Evolutionary conservation across 2,888 invertebrate genomes (phyloP), one percentile per base, ranked within the genome.

Genomic region (Desoria tigrina): DNA sequence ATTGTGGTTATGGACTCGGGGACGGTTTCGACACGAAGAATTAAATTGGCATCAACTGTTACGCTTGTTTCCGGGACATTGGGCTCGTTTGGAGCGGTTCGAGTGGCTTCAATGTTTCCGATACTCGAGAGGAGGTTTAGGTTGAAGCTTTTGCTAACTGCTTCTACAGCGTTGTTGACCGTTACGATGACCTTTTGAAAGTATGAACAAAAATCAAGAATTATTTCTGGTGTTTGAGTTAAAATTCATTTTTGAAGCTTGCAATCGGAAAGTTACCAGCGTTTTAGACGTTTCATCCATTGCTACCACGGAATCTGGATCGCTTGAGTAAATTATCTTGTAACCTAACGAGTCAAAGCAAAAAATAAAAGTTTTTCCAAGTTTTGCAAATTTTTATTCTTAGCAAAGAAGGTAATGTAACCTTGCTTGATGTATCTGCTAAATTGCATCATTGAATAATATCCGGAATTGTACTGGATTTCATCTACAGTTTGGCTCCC

Each of bases 341-440:
- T 32, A 65, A 1, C 74, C 73, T 73, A n/a, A n/a, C n/a, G n/a
- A n/a, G n/a, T 32, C 42, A 45, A 7, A 45, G 4, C 42, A 27
- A 6, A 60, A 37, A 21, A 9, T 26, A 56, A 57, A 26, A 6
- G 28, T 28, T 18, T 18, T 16, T 42, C 11, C 37, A 32, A 59
- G n/a, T 23, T 39, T 28, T 9, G 2, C 18, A 3, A 28, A n/a
- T 39, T 39, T 45, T 42, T 42, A 42, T 11, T 42, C 3, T 11
- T n/a, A 45, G 28, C 11, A 51, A 26, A 49, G n/a, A 54, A 28
- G 42, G 21, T 54, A 42, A 32, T 7, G 23, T 37, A 51, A 69
- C 74, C 76, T 66, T 73, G 66, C 24, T 58, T 65, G 18, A 76
- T 72, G 55, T 72, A 74, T 37, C 68, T 73, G 32, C 70, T 73